phyloP scores from a whole-genome alignment of 2,113 vertebrate species.

The Nothocercus julius region DNA sequence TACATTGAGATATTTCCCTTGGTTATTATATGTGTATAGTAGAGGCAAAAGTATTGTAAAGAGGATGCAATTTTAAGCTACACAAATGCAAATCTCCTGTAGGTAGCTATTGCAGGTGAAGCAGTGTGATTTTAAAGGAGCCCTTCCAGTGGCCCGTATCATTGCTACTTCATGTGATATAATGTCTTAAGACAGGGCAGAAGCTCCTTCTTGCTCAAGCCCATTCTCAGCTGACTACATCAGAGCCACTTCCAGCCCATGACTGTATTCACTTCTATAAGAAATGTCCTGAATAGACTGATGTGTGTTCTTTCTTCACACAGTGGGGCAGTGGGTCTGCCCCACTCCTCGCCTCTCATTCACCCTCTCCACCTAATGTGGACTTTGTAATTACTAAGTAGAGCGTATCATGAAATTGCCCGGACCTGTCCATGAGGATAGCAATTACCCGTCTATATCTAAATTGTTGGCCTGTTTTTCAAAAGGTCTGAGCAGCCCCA shows the following conservation, averaged over 20 bases:
- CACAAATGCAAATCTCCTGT: neutral
- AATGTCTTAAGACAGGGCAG: neutral
- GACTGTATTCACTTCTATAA: neutral
- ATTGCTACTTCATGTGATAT: neutral
- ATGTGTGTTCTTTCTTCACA: neutral
- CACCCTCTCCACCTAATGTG: neutral
- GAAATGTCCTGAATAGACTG: neutral
- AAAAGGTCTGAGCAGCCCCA: neutral
- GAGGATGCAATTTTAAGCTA: neutral
- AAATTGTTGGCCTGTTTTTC: neutral
- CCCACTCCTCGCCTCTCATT: neutral
- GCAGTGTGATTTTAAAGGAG: rapidly evolving
- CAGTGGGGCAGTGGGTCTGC: neutral
- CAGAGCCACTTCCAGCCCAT: neutral
- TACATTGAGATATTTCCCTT: neutral
- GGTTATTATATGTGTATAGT: neutral
- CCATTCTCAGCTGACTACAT: neutral
- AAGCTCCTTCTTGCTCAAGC: neutral
- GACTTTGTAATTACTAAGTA: neutral
- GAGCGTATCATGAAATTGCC: neutral
- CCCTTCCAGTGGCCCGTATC: neutral
- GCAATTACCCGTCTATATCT: neutral
- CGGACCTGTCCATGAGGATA: neutral
- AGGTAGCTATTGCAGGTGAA: neutral
- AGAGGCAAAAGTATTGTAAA: neutral